Evolutionary conservation across 1,140 invertebrate genomes (phyloP).

Genomic region (Panonychus citri): DNA sequence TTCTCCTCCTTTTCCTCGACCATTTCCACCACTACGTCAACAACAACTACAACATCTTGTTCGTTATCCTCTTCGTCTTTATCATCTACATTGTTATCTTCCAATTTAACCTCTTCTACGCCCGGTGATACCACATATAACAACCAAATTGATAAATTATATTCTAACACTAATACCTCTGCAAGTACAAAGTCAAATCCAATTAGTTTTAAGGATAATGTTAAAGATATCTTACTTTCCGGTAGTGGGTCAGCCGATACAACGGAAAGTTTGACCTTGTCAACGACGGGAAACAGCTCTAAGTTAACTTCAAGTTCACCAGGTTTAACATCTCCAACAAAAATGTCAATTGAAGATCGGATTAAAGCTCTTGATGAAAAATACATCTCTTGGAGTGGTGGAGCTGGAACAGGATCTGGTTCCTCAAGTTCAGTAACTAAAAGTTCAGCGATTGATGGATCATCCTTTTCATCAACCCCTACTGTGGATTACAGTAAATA

Average conservation of each 20-base stretch:
- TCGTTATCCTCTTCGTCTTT: background rate
- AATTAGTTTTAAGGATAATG: background rate
- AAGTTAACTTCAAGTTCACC: constrained; percentile 19
- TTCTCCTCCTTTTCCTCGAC: background rate
- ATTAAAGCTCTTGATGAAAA: constrained; percentile 71
- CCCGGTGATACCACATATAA: background rate
- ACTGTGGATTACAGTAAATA: constrained; percentile 28
- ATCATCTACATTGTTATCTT: background rate
- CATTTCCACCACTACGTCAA: background rate
- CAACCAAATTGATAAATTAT: background rate
- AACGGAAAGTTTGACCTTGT: background rate
- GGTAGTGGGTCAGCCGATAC: background rate
- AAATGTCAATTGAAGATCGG: constrained; percentile 46
- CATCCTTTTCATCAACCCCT: constrained; percentile 6
- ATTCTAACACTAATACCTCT: background rate
- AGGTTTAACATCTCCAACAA: constrained; percentile 18
- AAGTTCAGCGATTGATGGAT: background rate
- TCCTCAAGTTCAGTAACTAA: background rate
- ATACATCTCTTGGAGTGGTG: constrained; percentile 56
- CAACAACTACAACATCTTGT: background rate
- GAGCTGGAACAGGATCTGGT: constrained; percentile 7
- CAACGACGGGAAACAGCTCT: too few relatives aligned
- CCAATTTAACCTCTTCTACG: background rate
- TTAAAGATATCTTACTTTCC: background rate
- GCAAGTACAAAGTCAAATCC: background rate